Evolutionary conservation across 2,888 invertebrate genomes (phyloP).

Genomic region (Octodonta nipae): DNA sequence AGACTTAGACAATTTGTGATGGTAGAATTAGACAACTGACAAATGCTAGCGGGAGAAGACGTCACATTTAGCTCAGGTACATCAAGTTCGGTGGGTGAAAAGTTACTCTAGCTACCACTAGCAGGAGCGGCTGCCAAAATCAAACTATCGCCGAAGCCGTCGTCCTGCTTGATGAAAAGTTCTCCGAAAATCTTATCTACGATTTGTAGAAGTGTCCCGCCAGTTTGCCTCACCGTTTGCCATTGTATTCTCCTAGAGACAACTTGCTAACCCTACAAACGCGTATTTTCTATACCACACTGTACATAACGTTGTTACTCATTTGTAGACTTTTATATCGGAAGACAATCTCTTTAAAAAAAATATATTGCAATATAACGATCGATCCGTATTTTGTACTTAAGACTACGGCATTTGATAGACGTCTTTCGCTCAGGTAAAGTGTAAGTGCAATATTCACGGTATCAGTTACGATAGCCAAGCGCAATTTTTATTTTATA

Average conservation of each 20-base stretch:
- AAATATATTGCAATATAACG: too few species aligned
- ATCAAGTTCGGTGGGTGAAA: slow-evolving; percentile 58
- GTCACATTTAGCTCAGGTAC: slow-evolving; percentile 46
- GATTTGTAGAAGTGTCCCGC: slow-evolving; percentile 26
- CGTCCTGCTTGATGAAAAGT: slow-evolving; percentile 14
- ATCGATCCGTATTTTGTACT: too few species aligned
- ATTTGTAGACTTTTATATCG: slow-evolving; percentile 20
- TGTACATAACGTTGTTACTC: slow-evolving; percentile 19
- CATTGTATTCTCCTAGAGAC: slow-evolving; percentile 30
- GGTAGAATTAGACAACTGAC: slow-evolving; percentile 85
- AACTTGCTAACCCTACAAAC: slow-evolving; percentile 24
- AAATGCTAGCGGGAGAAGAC: slow-evolving; percentile 47
- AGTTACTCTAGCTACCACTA: slow-evolving; percentile 62
- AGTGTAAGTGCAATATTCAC: too few species aligned
- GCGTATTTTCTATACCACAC: slow-evolving; percentile 15
- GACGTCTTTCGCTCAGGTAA: too few species aligned
- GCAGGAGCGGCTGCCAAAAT: slow-evolving; percentile 40
- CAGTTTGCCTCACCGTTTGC: slow-evolving; percentile 27
- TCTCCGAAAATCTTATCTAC: slow-evolving; percentile 18
- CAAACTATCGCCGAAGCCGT: slow-evolving; percentile 12
- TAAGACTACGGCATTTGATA: too few species aligned
- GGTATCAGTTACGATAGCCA: too few species aligned
- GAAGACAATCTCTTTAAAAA: slow-evolving; percentile 27
- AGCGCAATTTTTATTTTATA: too few species aligned
- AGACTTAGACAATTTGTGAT: slow-evolving; percentile 91